Evolutionary conservation across 2,113 vertebrate genomes (phyloP).

Genomic region (Rhipidura dahli): DNA sequence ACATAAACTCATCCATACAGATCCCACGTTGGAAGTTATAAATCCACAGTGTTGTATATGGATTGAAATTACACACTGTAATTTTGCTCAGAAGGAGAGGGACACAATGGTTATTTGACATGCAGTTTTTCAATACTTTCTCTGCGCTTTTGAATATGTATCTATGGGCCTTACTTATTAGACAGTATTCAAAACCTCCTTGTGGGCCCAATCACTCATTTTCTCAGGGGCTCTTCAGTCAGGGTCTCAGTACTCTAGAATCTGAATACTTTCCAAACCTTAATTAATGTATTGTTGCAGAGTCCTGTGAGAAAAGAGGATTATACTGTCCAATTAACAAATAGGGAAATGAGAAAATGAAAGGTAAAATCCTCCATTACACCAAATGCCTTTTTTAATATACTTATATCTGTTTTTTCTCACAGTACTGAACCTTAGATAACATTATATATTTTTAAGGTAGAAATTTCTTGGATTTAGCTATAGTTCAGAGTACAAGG

Average conservation of each 20-base stretch:
- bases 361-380: background rate
- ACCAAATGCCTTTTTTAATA: background rate
- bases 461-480: background rate
- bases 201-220: background rate
- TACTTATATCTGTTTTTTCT: background rate
- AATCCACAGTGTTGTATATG: background rate
- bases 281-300: slow-evolving; percentile 17
- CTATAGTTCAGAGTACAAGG: background rate
- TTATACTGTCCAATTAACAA: slow-evolving; percentile 17
- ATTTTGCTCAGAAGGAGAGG: background rate
- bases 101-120: background rate
- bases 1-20: background rate
- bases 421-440: background rate
- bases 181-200: background rate
- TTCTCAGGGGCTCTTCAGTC: slow-evolving; percentile 11
- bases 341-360: background rate
- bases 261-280: slow-evolving; percentile 36
- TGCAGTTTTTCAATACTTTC: background rate
- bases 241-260: background rate
- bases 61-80: background rate
- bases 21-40: background rate
- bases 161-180: background rate
- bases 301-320: background rate
- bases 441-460: background rate
- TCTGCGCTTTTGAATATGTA: slow-evolving; percentile 14